Percentiles rank a stretch among this genome's conserved stretches.
phyloP scores from a whole-genome alignment of 2,113 vertebrate genomes.

The Canis aureus region DNA sequence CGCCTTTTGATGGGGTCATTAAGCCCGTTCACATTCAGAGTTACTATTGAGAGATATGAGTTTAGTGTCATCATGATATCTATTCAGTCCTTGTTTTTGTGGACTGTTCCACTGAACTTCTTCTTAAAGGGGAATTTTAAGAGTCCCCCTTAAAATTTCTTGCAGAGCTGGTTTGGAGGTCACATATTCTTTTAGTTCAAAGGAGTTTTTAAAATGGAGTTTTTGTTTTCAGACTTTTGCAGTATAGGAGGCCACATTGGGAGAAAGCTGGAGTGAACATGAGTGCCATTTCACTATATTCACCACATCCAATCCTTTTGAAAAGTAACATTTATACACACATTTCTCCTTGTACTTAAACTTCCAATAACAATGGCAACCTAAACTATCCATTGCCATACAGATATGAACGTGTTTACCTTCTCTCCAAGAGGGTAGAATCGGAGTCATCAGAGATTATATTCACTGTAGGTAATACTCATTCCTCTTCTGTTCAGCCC shows the following conservation, averaged over 20 bases:
- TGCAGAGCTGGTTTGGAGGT: too few relatives aligned
- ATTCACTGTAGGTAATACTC: background rate
- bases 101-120: too few relatives aligned
- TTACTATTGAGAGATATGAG: too few relatives aligned
- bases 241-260: background rate
- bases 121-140: too few relatives aligned
- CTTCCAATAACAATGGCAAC: background rate
- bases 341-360: background rate
- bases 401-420: background rate
- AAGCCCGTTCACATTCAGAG: too few relatives aligned
- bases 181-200: background rate
- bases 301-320: background rate
- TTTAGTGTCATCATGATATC: too few relatives aligned
- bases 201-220: background rate
- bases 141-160: too few relatives aligned
- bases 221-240: background rate
- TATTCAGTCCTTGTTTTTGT: too few relatives aligned
- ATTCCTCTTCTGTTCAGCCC: background rate
- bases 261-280: background rate
- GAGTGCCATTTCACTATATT: background rate
- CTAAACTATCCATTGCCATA: background rate
- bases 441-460: background rate
- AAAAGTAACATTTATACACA: background rate
- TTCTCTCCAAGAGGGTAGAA: background rate
- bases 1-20: too few relatives aligned